Conservation (phyloP, 2,888 invertebrate species). For the Caenorhabditis japonica region DNA sequence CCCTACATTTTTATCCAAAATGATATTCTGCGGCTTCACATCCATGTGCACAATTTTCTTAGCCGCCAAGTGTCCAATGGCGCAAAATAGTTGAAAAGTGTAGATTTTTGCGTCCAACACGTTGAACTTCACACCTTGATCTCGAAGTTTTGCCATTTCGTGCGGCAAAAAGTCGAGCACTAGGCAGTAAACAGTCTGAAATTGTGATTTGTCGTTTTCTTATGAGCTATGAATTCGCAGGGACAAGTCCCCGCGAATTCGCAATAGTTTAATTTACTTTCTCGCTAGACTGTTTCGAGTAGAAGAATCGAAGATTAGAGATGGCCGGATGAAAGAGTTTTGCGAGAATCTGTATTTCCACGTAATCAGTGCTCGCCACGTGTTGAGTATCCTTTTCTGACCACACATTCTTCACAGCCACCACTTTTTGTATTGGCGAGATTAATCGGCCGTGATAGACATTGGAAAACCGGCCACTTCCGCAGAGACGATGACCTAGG, state of each 20-base stretch:
- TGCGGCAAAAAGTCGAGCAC: constrained; percentile 66
- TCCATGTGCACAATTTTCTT: constrained; percentile 69
- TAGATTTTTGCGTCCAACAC: constrained; percentile 62
- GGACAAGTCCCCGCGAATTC: too few species aligned
- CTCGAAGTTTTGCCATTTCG: constrained; percentile 59
- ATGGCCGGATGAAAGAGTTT: constrained; percentile 63
- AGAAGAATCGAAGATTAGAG: constrained; percentile 63
- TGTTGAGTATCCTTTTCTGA: constrained; percentile 21
- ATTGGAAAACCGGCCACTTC: constrained; percentile 69
- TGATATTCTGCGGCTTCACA: constrained; percentile 70
- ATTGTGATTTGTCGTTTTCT: neutral
- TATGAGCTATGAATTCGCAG: neutral
- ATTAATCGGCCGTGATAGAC: constrained; percentile 62
- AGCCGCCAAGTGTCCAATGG: constrained; percentile 58
- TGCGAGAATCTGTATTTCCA: constrained; percentile 59
- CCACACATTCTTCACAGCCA: constrained; percentile 71
- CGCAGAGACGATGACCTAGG: constrained; percentile 43
- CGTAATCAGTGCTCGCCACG: constrained; percentile 20
- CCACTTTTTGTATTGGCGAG: constrained; percentile 44
- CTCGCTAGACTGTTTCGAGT: constrained; percentile 43
- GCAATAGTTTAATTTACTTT: too few species aligned
- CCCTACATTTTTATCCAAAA: constrained; percentile 58
- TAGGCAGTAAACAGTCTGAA: constrained; percentile 61
- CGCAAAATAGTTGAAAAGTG: constrained; percentile 66
- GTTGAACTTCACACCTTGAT: constrained; percentile 53